A percentile compares a stretch with the other conserved stretches of the same genome.
Conservation (phyloP, 2,888 invertebrate species). For the Micoletzkya japonica region DNA sequence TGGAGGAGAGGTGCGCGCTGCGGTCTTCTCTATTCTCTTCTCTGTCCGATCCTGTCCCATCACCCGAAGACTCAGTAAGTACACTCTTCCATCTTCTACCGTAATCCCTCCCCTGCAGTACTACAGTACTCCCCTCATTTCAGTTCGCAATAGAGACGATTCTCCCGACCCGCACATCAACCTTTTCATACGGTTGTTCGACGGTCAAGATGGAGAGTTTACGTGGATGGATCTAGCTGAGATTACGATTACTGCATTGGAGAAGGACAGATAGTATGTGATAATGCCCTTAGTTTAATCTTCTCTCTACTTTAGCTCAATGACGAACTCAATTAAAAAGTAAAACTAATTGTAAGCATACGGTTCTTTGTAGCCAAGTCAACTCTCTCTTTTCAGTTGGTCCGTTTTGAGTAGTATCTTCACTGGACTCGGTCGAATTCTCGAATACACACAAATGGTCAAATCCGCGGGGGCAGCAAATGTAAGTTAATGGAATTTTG, state of each 20-base stretch:
- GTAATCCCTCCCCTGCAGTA: not conserved
- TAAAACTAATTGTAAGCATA: too few species aligned
- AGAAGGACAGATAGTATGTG: constrained; percentile 24
- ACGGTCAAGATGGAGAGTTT: constrained; percentile 23
- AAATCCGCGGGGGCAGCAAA: constrained; percentile 31
- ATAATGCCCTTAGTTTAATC: too few species aligned
- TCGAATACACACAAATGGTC: constrained; percentile 39
- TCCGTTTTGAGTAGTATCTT: constrained; percentile 32
- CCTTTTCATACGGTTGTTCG: constrained; percentile 20
- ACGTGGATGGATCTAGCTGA: constrained; percentile 10
- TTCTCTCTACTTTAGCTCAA: too few species aligned
- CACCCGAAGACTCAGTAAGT: constrained; percentile 32
- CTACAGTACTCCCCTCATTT: not conserved
- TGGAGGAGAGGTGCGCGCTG: constrained; percentile 35
- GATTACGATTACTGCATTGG: constrained; percentile 5
- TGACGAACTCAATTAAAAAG: too few species aligned
- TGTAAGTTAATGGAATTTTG: constrained; percentile 14
- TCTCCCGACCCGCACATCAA: not conserved
- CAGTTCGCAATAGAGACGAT: constrained; percentile 30
- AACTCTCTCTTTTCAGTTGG: constrained; percentile 30
- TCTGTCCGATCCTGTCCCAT: constrained; percentile 36
- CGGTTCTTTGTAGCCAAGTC: not conserved
- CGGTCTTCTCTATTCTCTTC: constrained; percentile 36
- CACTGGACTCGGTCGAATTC: constrained; percentile 33
- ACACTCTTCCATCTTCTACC: not conserved